phyloP scores from a whole-genome alignment of 2,113 vertebrate species.

The Malurus melanocephalus region DNA sequence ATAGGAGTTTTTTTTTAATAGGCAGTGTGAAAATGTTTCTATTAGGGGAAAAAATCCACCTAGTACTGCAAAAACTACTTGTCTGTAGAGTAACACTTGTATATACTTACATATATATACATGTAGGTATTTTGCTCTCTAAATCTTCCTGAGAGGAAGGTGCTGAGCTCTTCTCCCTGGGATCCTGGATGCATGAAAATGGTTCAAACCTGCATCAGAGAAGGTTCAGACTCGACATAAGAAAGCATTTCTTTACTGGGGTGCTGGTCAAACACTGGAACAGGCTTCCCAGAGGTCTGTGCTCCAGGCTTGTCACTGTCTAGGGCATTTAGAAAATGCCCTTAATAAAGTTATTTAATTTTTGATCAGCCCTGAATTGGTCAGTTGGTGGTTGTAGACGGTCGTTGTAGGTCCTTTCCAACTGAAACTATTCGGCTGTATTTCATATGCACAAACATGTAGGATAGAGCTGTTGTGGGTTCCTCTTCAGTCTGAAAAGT shows the following conservation, averaged over 20 bases:
- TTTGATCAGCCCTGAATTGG: not conserved
- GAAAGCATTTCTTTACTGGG: not conserved
- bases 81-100: not conserved
- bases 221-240: not conserved
- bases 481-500: not conserved
- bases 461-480: not conserved
- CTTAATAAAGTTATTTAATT: not conserved
- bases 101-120: rapidly evolving
- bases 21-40: not conserved
- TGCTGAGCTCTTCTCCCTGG: not conserved
- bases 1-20: not conserved
- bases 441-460: not conserved
- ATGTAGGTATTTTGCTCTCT: not conserved
- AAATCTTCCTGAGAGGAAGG: not conserved
- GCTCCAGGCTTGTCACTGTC: not conserved
- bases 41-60: not conserved
- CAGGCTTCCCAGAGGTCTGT: not conserved
- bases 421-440: not conserved
- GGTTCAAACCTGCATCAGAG: not conserved
- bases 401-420: not conserved
- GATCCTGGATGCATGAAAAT: not conserved
- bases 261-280: not conserved
- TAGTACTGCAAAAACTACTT: not conserved
- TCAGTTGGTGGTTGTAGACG: not conserved
- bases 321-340: not conserved